Base-by-base conservation (phyloP, 2,888 invertebrate species). In the Acleris emargana region DNA sequence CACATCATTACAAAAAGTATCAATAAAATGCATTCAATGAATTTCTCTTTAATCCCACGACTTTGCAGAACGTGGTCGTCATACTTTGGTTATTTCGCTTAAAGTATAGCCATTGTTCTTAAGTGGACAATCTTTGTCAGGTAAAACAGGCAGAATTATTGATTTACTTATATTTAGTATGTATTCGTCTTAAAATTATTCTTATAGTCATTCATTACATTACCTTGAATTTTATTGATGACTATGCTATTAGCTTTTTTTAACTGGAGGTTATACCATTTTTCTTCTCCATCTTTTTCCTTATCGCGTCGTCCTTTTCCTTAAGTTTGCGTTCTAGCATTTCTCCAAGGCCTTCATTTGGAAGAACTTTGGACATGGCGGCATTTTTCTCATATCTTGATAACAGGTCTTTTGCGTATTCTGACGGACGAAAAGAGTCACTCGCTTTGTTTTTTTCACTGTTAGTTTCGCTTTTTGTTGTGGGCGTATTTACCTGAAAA, bases 351-450 rank as follows among this genome's bases (percentile, higher is more conserved):
- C 77, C 69, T 1, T 64, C 64, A 0, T 52, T 49, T 3, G 42
- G 7, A 0, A 25, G 18, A 16, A 64, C 57, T 17, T 64, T 62
- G 0, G 38, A 55, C 67, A 76, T 72, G 1, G 43, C 73, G 1
- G 43, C 71, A 0, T 71, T 64, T 13, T 77, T 72, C 3, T 62
- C 67, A 28, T 78, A 85, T 28, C 76, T 73, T 25, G 73, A 75
- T 0, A 67, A 68, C 0, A 86, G 67, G 5, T 84, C 78, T 0
- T 71, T 69, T 0, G 83, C 83, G 16, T 76, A 78, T 5, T 69
- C 58, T 0, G 82, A 75, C 0, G 85, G 85, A 71, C 64, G 62
- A 45, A 63, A 70, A 3, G 47, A 2, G 1, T 47, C 45, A 1
- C 9, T 9, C 22, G 20, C 32, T 32, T 51, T 45, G 2, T 47